These are phyloP conservation scores for Trichopria drosophilae DNA, from an alignment of 2,888 invertebrate species.

Conservation along the genomic window DNA sequence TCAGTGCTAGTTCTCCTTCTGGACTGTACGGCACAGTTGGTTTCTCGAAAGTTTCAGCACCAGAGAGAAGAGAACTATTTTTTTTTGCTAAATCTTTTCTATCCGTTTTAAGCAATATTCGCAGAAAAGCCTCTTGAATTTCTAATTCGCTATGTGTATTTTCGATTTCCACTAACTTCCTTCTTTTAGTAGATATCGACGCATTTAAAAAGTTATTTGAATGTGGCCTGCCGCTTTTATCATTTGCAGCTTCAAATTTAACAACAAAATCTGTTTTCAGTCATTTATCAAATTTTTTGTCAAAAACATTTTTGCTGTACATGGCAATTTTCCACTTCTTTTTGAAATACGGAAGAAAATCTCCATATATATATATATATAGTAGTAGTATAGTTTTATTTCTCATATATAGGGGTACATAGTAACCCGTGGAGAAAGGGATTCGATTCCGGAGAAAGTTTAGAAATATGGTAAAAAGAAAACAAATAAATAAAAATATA, in stretches of 20 bases:
- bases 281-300: not conserved
- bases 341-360: too few species aligned
- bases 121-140: conserved; percentile 2
- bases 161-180: not conserved
- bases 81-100: not conserved
- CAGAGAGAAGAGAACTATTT: not conserved
- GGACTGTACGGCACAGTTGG: not conserved
- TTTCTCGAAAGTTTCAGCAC: not conserved
- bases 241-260: too few species aligned
- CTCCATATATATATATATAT: too few species aligned
- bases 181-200: conserved; percentile 4
- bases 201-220: not conserved
- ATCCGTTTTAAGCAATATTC: not conserved
- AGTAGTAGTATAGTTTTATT: too few species aligned
- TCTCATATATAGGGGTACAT: too few species aligned
- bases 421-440: too few species aligned
- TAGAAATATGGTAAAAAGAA: too few species aligned
- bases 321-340: conserved; percentile 2
- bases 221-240: too few species aligned
- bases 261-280: not conserved
- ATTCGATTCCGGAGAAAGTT: too few species aligned
- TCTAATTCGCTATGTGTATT: not conserved
- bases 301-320: not conserved
- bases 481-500: too few species aligned
- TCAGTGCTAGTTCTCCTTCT: not conserved